These are phyloP conservation scores for Brachypodius melanocephalos DNA, from an alignment of 2,113 vertebrate genomes.

Conservation along the genomic window DNA sequence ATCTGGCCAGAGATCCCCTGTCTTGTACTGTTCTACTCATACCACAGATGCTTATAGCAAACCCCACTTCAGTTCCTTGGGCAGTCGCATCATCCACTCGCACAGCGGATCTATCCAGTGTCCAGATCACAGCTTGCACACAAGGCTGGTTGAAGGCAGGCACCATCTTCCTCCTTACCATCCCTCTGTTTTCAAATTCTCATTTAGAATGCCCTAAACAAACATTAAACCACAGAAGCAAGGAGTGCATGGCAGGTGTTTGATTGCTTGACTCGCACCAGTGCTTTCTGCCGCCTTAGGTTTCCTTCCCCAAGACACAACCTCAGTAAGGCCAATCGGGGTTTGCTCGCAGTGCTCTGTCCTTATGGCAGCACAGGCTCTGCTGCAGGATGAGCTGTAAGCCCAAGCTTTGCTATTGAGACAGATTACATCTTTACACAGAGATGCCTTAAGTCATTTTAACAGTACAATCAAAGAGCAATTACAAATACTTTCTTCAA, in stretches of 20 bases:
- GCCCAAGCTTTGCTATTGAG: background rate
- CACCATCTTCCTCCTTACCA: rapidly evolving
- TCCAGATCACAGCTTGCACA: rapidly evolving
- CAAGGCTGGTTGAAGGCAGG: background rate
- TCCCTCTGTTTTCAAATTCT: background rate
- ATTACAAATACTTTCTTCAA: background rate
- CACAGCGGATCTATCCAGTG: rapidly evolving
- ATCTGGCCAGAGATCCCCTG: background rate
- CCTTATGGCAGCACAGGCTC: rapidly evolving
- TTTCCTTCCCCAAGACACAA: background rate
- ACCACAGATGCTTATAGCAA: rapidly evolving
- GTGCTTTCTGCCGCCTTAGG: rapidly evolving
- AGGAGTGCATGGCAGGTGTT: rapidly evolving
- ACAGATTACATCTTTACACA: background rate
- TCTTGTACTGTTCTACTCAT: background rate
- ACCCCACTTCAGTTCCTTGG: background rate
- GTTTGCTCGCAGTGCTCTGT: rapidly evolving
- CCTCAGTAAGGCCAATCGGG: rapidly evolving
- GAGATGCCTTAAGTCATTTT: background rate
- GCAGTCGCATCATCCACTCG: rapidly evolving
- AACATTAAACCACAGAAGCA: background rate
- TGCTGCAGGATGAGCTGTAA: background rate
- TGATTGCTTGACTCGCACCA: rapidly evolving
- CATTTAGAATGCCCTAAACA: background rate
- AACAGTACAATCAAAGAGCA: background rate